A percentile compares a stretch with the other conserved stretches of the same genome.
Conservation (phyloP, 2,797 vertebrate genomes). For the Pseudotriccus pelzelni region DNA sequence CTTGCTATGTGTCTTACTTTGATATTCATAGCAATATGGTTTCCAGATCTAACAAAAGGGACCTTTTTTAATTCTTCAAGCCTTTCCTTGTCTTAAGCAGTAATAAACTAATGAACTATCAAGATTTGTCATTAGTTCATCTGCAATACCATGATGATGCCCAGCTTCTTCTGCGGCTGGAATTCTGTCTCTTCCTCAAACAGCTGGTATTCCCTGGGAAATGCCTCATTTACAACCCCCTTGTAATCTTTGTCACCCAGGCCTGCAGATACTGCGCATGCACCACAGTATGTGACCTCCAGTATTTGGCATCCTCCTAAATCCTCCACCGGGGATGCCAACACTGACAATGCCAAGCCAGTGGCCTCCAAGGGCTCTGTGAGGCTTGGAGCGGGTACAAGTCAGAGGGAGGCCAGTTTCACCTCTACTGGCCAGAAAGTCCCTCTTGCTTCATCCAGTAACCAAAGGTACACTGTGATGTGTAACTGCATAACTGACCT, state of each 20-base stretch:
- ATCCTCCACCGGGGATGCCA: constrained; percentile 42
- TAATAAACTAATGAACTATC: neutral
- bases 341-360: constrained; percentile 55
- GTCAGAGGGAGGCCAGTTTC: constrained; percentile 59
- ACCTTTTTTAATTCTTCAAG: neutral
- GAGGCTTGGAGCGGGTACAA: constrained; percentile 62
- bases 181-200: neutral
- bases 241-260: constrained; percentile 74
- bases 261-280: constrained; percentile 41
- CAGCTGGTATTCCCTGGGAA: neutral
- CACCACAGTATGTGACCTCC: constrained; percentile 56
- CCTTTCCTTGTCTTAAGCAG: neutral
- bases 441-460: constrained; percentile 66
- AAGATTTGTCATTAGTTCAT: neutral
- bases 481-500: constrained; percentile 59
- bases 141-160: neutral
- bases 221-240: neutral
- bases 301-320: constrained; percentile 70
- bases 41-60: neutral
- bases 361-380: constrained; percentile 60
- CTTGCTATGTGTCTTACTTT: neutral
- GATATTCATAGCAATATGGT: neutral
- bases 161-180: neutral
- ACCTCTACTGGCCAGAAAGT: constrained; percentile 48
- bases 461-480: constrained; percentile 64